A percentile compares a stretch with the other conserved stretches of the same genome.
These are phyloP conservation scores for Thera obeliscata DNA, from an alignment of 2,888 invertebrate species.

Conservation along the genomic window DNA sequence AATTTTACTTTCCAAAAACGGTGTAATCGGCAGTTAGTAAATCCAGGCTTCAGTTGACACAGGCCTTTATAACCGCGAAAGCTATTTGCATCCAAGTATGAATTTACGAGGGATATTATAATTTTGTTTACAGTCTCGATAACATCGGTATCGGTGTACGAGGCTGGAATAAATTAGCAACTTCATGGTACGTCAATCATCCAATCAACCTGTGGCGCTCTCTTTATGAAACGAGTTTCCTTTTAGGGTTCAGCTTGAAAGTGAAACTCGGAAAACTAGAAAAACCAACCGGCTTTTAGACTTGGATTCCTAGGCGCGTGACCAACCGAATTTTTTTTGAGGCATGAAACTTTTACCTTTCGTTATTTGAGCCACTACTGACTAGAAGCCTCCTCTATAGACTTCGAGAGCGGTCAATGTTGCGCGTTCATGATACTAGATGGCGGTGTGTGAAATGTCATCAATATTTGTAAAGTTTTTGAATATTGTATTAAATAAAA, in stretches of 20 bases:
- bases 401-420: too few species aligned
- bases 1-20: background rate
- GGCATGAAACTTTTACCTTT: too few species aligned
- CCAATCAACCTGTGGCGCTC: constrained; percentile 68
- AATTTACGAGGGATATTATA: constrained; percentile 42
- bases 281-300: too few species aligned
- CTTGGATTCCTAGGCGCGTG: too few species aligned
- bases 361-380: too few species aligned
- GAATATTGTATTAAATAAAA: too few species aligned
- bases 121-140: constrained; percentile 63
- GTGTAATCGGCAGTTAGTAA: background rate
- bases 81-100: constrained; percentile 32
- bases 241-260: constrained; percentile 38
- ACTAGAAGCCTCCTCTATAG: too few species aligned
- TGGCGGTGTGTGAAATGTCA: too few species aligned
- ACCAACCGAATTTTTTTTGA: too few species aligned
- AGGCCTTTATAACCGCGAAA: constrained; percentile 13
- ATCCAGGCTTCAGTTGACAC: constrained; percentile 3
- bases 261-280: constrained; percentile 5
- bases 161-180: constrained; percentile 55
- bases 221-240: constrained; percentile 42
- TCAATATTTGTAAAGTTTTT: too few species aligned
- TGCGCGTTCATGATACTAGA: too few species aligned
- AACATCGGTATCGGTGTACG: constrained; percentile 54
- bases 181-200: constrained; percentile 73